Evolutionary conservation across 1,140 invertebrate species (phyloP).

Genomic region (Drosophila paulistorum): DNA sequence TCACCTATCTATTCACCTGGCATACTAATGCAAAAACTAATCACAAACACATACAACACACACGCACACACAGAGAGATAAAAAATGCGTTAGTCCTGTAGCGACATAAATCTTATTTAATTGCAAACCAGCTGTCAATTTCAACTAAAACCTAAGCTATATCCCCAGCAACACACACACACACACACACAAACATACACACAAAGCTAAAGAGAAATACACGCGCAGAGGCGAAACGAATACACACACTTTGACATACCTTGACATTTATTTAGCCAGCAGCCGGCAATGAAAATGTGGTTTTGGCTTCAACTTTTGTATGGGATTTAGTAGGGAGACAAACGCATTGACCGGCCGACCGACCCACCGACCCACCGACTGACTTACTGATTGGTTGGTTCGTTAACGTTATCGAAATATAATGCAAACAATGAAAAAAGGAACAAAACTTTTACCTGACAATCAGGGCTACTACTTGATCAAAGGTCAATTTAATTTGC

Average conservation of each 20-base stretch:
- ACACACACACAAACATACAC: slow-evolving; percentile 2
- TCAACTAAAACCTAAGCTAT: slow-evolving; percentile 54
- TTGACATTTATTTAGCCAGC: slow-evolving; percentile 71
- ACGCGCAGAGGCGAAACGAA: background rate
- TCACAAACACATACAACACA: background rate
- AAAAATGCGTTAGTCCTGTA: slow-evolving; percentile 36
- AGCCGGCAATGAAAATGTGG: slow-evolving; percentile 25
- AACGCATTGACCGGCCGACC: slow-evolving; percentile 20
- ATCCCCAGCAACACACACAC: slow-evolving; percentile 14
- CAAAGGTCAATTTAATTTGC: slow-evolving; percentile 75
- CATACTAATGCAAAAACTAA: slow-evolving; percentile 49
- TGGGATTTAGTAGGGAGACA: slow-evolving; percentile 52
- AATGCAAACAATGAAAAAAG: slow-evolving; percentile 1
- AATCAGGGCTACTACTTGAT: slow-evolving; percentile 21
- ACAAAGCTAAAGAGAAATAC: background rate
- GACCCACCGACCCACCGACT: slow-evolving; percentile 33
- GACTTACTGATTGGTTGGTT: slow-evolving; percentile 38
- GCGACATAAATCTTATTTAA: slow-evolving; percentile 77
- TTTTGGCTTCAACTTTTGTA: slow-evolving; percentile 33
- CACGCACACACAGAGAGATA: slow-evolving; percentile 13
- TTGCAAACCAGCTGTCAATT: slow-evolving; percentile 79
- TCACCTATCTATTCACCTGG: slow-evolving; percentile 45
- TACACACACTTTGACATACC: slow-evolving; percentile 48
- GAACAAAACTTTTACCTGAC: slow-evolving; percentile 28
- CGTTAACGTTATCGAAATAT: slow-evolving; percentile 48